Percentiles rank a stretch among this genome's conserved stretches.
phyloP scores from a whole-genome alignment of 2,797 vertebrate species.

The Rhinatrema bivittatum region DNA sequence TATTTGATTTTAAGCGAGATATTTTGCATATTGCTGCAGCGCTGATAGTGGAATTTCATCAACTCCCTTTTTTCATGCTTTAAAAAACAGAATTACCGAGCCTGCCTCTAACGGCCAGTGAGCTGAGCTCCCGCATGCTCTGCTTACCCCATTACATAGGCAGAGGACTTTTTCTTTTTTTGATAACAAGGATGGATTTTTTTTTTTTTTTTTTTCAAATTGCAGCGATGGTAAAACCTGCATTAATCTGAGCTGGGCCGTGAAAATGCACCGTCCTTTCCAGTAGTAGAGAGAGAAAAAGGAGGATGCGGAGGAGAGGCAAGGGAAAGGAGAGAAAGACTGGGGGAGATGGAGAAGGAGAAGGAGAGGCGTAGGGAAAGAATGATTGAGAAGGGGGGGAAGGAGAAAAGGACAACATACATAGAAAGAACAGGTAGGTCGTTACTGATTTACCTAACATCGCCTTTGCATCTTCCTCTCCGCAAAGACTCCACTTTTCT shows the following conservation, averaged over 20 bases:
- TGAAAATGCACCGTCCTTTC: neutral
- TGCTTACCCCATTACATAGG: conserved; percentile 74
- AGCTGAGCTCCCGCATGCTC: conserved; percentile 65
- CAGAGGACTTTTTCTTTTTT: conserved; percentile 51
- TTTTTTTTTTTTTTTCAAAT: conserved; percentile 54
- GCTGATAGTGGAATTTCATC: conserved; percentile 99
- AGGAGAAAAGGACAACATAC: too few species aligned
- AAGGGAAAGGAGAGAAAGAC: too few species aligned
- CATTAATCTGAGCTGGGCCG: conserved; percentile 48
- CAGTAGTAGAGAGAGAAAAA: neutral
- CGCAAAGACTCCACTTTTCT: too few species aligned
- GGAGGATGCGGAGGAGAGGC: too few species aligned
- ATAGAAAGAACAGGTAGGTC: too few species aligned
- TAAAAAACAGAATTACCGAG: conserved; percentile 93
- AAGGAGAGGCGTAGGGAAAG: too few species aligned
- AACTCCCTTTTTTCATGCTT: conserved; percentile 92
- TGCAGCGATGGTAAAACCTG: neutral
- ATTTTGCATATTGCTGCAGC: conserved; percentile 99
- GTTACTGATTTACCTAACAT: too few species aligned
- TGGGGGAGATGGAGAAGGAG: too few species aligned
- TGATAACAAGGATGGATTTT: conserved; percentile 66
- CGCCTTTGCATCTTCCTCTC: too few species aligned
- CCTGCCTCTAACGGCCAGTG: conserved; percentile 63
- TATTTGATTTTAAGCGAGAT: conserved; percentile 98
- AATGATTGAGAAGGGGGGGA: too few species aligned